Evolutionary conservation across 2,113 vertebrate genomes (phyloP).

Genomic region (Sinocyclocheilus anophthalmus): DNA sequence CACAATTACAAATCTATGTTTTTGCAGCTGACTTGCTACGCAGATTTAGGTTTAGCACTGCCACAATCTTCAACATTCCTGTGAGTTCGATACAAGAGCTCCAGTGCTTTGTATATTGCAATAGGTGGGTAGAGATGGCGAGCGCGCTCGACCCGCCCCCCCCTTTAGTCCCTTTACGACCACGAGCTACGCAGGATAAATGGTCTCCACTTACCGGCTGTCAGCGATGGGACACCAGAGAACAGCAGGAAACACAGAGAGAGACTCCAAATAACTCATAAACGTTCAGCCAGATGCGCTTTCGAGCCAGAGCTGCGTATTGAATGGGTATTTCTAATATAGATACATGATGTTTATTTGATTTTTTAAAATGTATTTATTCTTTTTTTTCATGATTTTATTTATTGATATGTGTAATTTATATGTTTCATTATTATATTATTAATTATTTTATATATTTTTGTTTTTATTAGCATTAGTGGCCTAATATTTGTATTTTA

Average conservation of each 20-base stretch:
- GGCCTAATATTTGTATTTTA: no score
- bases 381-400: not conserved
- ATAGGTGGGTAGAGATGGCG: not conserved
- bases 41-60: no score
- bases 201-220: constrained; percentile 39
- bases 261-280: not conserved
- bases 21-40: no score
- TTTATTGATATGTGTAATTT: no score
- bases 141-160: no score
- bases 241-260: constrained; percentile 1
- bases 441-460: no score
- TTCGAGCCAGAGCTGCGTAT: not conserved
- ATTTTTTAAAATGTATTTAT: not conserved
- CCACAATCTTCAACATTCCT: no score
- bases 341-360: not conserved
- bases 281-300: not conserved
- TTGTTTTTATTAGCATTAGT: not conserved
- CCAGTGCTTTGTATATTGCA: no score
- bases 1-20: no score
- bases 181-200: constrained; percentile 41
- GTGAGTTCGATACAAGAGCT: no score
- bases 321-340: not conserved
- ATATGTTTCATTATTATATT: not conserved
- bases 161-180: no score
- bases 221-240: constrained; percentile 38